Evolutionary conservation across 2,888 invertebrate species (phyloP), one percentile per base, ranked within the genome.

Genomic region (Trichogramma dendrolimi): DNA sequence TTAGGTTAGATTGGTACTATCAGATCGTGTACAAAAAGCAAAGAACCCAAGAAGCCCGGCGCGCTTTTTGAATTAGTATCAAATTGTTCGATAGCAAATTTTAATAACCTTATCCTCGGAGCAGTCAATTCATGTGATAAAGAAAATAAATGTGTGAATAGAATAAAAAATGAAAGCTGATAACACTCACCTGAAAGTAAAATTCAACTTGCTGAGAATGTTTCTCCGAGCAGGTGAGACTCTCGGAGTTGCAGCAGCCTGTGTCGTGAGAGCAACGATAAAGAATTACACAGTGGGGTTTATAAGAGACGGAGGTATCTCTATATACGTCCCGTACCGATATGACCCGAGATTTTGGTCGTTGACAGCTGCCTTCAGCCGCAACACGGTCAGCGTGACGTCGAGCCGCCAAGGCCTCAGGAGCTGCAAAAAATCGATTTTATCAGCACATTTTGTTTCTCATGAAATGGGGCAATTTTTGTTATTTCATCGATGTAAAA

Each of bases 211-310:
- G 82, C 70, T 86, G 84, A 44, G 87, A 87, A 8, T 83, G 84
- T 74, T 90, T 88, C 0, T 93, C 89, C 10, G 88, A 89, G 79
- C 94, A 95, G 50, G 88, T 87, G 65, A 87, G 84, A 0, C 83
- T 80, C 65, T 88, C 87, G 64, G 85, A 84, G 67, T 82, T 82
- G 77, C 96, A 96, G 80, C 95, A 96, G 58, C 94, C 94, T 27
- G 91, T 87, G 79, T 92, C 92, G 69, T 92, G 91, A 8, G 89
- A 87, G 78, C 96, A 96, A 66, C 92, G 86, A 76, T 94, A 90
- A 58, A 96, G 81, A 57, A 91, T 85, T 11, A 93, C 93, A 76
- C 94, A 94, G 55, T 90, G 88, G 1, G 96, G 95, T 72, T 88
- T 83, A 81, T 92, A 94, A 27, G 85, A 83, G 69, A 88, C 90